Conservation (phyloP, 1,140 invertebrate genomes). For the Apis florea region DNA sequence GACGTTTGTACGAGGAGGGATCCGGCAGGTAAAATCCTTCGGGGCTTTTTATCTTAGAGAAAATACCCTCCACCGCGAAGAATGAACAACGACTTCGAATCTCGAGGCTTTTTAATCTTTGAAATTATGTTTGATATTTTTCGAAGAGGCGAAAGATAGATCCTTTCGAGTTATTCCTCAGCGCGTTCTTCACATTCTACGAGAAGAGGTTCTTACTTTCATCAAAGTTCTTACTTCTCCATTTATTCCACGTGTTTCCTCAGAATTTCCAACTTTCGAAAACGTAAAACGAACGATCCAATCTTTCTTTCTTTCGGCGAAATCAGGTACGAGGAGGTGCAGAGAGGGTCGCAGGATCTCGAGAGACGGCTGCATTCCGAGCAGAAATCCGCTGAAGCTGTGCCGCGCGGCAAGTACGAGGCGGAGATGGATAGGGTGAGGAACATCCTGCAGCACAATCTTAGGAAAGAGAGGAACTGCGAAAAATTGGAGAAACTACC, state of each 20-base stretch:
- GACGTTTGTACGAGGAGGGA: slow-evolving; percentile 55
- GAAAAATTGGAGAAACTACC: slow-evolving; percentile 74
- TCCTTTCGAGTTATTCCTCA: not conserved
- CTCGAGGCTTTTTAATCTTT: not conserved
- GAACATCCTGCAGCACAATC: slow-evolving; percentile 73
- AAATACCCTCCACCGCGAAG: not conserved
- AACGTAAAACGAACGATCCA: not conserved
- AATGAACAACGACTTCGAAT: not conserved
- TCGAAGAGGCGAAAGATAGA: too few species aligned
- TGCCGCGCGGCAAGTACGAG: slow-evolving; percentile 60
- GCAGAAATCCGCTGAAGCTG: slow-evolving; percentile 52
- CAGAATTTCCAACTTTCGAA: not conserved
- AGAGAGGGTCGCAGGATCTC: slow-evolving; percentile 71
- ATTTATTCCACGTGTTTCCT: not conserved
- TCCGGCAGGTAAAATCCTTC: slow-evolving; percentile 23
- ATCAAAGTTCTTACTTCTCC: not conserved
- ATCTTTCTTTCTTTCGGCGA: not conserved
- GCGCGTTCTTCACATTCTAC: not conserved
- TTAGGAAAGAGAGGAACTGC: slow-evolving; percentile 67
- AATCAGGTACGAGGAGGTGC: slow-evolving; percentile 66
- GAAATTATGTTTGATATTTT: too few species aligned
- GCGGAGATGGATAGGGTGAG: slow-evolving; percentile 68
- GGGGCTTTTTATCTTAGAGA: too few species aligned
- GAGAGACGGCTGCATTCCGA: slow-evolving; percentile 69
- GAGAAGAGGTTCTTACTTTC: not conserved